Percentiles rank a stretch among this genome's conserved stretches.
These are phyloP conservation scores for Prionace glauca DNA, from an alignment of 2,797 vertebrate species.

Conservation along the genomic window DNA sequence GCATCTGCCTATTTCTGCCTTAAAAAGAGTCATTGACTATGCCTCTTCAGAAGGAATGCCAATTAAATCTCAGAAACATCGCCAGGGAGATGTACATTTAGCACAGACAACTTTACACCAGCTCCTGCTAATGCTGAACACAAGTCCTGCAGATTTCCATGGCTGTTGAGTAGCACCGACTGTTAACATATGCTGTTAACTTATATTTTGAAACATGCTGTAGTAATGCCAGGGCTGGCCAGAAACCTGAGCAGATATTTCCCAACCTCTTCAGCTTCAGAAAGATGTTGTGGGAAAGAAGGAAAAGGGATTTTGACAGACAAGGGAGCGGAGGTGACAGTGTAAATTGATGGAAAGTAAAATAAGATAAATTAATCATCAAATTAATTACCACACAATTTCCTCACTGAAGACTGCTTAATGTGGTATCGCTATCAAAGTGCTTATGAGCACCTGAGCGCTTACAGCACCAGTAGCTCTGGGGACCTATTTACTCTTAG, in stretches of 20 bases:
- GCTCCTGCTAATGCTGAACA: background rate
- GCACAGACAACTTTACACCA: background rate
- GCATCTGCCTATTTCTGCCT: too few species aligned
- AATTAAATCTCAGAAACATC: background rate
- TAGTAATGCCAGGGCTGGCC: background rate
- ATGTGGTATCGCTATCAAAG: background rate
- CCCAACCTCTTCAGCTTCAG: background rate
- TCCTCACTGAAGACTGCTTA: background rate
- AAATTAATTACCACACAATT: background rate
- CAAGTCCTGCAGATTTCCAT: background rate
- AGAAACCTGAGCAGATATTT: background rate
- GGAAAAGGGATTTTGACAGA: background rate
- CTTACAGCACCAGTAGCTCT: background rate
- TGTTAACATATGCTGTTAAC: background rate
- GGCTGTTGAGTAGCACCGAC: background rate
- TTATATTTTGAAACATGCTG: background rate
- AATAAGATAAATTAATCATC: background rate
- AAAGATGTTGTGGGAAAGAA: background rate
- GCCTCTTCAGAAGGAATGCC: background rate
- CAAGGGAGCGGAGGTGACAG: background rate
- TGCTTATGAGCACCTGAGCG: background rate
- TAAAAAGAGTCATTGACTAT: background rate
- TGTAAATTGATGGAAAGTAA: background rate
- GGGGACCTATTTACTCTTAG: background rate
- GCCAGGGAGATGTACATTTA: background rate